Evolutionary conservation across 2,113 vertebrate genomes (phyloP), one percentile per base, ranked within the genome.

Genomic region (Protobothrops mucrosquamatus): DNA sequence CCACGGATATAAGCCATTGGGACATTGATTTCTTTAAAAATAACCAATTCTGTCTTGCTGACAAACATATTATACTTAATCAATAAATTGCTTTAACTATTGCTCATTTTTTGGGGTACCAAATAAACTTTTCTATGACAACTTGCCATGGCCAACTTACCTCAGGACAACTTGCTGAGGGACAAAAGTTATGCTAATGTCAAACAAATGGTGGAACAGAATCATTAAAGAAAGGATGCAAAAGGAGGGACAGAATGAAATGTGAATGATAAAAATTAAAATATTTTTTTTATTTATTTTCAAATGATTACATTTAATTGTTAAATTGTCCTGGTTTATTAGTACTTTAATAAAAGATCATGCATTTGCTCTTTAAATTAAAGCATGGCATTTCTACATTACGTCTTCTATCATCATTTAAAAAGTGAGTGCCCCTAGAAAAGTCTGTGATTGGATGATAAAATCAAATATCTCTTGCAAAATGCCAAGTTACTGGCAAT

Each of bases 331-430:
- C 64, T 48, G 0, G 0, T 87, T 0, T 20, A 88, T 39, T 94
- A 56, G 93, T 88, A 57, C 91, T 96, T 94, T 43, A 87, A 88
- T 88, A 20, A 93, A 29, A 90, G 24, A 23, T 86, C 69, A 85
- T 0, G 9, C 1, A 89, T 69, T 34, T 69, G 2, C 59, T 95
- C 81, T 54, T 85, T 91, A 87, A 74, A 90, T 51, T 39, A 94
- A 93, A 96, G 55, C 7, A 92, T 10, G 52, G 90, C 34, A 20
- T 24, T n/a, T 93, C 91, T 90, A 15, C 46, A 81, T 34, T 52
- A 85, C 57, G 6, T 85, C 51, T 59, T 81, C 24, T 14, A 23
- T 26, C 64, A 12, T 46, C 15, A 74, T 88, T 92, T 92, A 64
- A 89, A 56, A 89, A 92, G 1, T 52, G 26, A 52, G 24, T 43